Base-by-base conservation (phyloP, 2,888 invertebrate species). In the Chalcosyrphus nemorum region DNA sequence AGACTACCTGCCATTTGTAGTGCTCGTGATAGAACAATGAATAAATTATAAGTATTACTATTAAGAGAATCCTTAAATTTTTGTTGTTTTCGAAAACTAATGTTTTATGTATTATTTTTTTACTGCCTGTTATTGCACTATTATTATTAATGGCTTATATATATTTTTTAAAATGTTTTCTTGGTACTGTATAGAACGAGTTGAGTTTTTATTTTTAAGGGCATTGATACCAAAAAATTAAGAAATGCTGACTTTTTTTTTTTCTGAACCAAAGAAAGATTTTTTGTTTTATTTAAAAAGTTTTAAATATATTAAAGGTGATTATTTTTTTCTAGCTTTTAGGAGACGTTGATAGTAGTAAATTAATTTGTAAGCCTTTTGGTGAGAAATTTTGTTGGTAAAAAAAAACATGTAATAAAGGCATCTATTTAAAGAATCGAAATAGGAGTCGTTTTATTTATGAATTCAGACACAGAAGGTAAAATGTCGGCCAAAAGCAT, bases 21-120 rank as follows among this genome's bases (percentile, higher is more conserved):
- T 32, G 66, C 81, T 76, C 65, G 76, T 76, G 71, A 76, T 71
- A 71, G n/a, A 52, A 65, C 32, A 35, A 52, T 65, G 63, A 63
- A 76, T 11, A 54, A 61, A 27, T 41, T 7, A 21, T 75, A 63
- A 81, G 59, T 61, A 65, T 57, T 35, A n/a, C n/a, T n/a, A 43
- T 43, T 19, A 9, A 9, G 32, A 24, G 27, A 17, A 11, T 27
- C 1, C 6, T n/a, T 32, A 35, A 38, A 13, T 32, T 27, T 41
- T 41, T 21, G 11, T 54, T 1, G 21, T n/a, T n/a, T n/a, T n/a
- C n/a, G 45, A 13, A 9, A 57, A 5, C 24, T 2, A 19, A 54
- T 9, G 3, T 47, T n/a, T n/a, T n/a, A n/a, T n/a, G n/a, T n/a
- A n/a, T n/a, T n/a, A n/a, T n/a, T n/a, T n/a, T n/a, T n/a, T n/a